Conservation (phyloP, 2,113 vertebrate species). For the Ophiodon elongatus region DNA sequence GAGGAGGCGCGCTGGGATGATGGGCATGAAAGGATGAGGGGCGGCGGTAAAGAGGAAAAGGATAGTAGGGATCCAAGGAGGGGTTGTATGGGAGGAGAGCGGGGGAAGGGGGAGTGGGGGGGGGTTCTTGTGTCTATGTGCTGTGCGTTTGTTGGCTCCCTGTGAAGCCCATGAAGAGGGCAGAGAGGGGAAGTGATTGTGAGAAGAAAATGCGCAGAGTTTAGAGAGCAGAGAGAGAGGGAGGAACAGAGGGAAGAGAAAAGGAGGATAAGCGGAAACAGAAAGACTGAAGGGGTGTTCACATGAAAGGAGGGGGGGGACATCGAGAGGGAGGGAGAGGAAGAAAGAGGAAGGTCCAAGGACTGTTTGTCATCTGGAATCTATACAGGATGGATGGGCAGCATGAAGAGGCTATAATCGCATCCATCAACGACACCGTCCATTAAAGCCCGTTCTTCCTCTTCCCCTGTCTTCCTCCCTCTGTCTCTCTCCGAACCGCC, state of each 20-base stretch:
- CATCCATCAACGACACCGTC: slow-evolving; percentile 73
- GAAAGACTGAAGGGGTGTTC: slow-evolving; percentile 38
- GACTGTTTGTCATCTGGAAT: slow-evolving; percentile 80
- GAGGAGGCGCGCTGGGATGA: slow-evolving; percentile 36
- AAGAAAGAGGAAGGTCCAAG: slow-evolving; percentile 51
- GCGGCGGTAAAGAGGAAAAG: slow-evolving; percentile 35
- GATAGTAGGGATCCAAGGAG: slow-evolving; percentile 3
- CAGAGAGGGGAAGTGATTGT: slow-evolving; percentile 42
- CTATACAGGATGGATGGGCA: slow-evolving; percentile 74
- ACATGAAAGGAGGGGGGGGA: slow-evolving; percentile 21
- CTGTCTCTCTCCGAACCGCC: slow-evolving; percentile 52
- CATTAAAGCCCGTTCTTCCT: slow-evolving; percentile 64
- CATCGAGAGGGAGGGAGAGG: slow-evolving; percentile 2
- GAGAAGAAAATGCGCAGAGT: slow-evolving; percentile 38
- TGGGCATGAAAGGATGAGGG: slow-evolving; percentile 46
- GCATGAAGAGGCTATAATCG: slow-evolving; percentile 74
- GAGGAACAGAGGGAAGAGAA: slow-evolving; percentile 29
- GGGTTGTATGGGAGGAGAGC: slow-evolving; percentile 19
- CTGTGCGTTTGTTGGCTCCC: slow-evolving; percentile 57
- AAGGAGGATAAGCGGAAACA: slow-evolving; percentile 47
- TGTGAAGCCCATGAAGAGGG: slow-evolving; percentile 53
- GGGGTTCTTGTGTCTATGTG: slow-evolving; percentile 42
- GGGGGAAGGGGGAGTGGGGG: not conserved
- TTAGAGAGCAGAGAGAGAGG: slow-evolving; percentile 2
- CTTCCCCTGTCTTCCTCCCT: slow-evolving; percentile 53